Conservation (phyloP, 1,140 invertebrate genomes). For the Ceratitis capitata region DNA sequence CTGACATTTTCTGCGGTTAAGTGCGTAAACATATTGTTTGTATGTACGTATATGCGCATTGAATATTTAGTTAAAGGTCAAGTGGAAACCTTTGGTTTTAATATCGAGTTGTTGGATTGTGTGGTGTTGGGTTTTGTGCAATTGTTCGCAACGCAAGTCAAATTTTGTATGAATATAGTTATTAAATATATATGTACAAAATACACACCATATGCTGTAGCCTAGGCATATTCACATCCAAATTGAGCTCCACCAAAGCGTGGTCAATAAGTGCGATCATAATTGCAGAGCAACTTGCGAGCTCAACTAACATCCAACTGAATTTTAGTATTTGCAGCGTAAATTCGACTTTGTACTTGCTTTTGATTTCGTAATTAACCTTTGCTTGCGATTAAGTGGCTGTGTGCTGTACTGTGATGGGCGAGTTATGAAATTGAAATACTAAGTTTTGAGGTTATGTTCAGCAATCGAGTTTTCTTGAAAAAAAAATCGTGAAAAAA, state of each 20-base stretch:
- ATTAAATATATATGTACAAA: neutral
- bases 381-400: neutral
- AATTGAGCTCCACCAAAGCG: neutral
- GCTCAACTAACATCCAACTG: neutral
- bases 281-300: neutral
- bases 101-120: constrained; percentile 11
- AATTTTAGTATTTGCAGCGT: neutral
- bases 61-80: constrained; percentile 37
- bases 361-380: constrained; percentile 14
- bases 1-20: neutral
- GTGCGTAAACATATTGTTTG: too few relatives aligned
- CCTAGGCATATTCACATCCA: neutral
- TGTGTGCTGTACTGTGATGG: too few relatives aligned
- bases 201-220: neutral
- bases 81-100: constrained; percentile 26
- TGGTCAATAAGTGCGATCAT: neutral
- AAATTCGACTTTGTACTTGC: constrained; percentile 15
- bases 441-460: too few relatives aligned
- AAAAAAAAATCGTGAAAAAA: too few relatives aligned
- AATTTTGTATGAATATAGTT: neutral
- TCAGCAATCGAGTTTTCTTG: too few relatives aligned
- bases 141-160: neutral
- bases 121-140: neutral
- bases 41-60: too few relatives aligned
- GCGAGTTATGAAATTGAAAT: neutral